Base-by-base conservation (phyloP, 2,888 invertebrate species). In the Drosophila trichaetosa region DNA sequence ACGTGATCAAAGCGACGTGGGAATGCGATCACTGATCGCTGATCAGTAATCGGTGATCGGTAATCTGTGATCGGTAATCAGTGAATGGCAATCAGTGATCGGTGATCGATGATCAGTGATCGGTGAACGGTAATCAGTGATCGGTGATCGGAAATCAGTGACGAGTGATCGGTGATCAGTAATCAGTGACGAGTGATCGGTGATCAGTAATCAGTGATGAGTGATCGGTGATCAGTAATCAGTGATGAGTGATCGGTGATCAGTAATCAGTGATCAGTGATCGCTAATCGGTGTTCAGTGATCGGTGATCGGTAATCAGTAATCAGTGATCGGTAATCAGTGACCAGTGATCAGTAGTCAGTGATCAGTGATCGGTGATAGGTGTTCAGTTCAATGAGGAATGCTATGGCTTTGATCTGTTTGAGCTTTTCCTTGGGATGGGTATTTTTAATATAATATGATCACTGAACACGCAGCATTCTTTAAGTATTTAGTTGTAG, bases 1-100 rank as follows among this genome's bases (percentile, higher is more conserved):
- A 34, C 21, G 58, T 46, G 54, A 46, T 21, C 40, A 63, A 58
- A 62, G 66, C 60, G 67, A 69, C 68, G 68, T 68, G 76, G 81
- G 77, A 76, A 78, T 76, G 64, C 52, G 65, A 40, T 79, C 58
- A 18, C 21, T 34, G 36, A 64, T 48, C 62, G 27, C 4, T 24
- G 53, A 31, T 53, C 18, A 24, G 36, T 13, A 2, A 46, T 21
- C 21, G 0, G 8, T 40, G n/a, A 40, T n/a, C n/a, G 8, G 4
- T n/a, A 21, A 65, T 68, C 0, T 1, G 7, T 18, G 18, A 38
- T 38, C 6, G 2, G 2, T 36, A 0, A 18, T 16, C 36, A 0
- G 18, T 36, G 1, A 18, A 2, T 0, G 2, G 16, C 2, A 1
- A 16, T 36, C 36, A 1, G 65, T 61, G n/a, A 48, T 18, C 6